phyloP scores from a whole-genome alignment of 1,140 invertebrate genomes.

The Macrobrachium nipponense region DNA sequence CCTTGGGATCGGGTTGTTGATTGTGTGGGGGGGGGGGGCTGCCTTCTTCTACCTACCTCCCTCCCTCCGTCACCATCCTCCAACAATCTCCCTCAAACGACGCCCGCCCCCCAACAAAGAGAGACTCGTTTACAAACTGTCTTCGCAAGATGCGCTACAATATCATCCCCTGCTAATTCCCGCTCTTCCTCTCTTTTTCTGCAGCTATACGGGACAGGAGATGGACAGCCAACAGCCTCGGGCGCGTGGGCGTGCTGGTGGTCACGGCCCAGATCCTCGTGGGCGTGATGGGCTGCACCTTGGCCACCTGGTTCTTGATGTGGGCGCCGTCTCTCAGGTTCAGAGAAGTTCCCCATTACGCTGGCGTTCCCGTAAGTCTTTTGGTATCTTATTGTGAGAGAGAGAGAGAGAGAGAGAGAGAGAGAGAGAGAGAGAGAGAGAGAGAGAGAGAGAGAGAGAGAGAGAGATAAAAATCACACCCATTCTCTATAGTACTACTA shows the following conservation, averaged over 20 bases:
- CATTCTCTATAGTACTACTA: too few relatives aligned
- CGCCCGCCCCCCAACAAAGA: too few relatives aligned
- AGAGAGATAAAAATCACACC: too few relatives aligned
- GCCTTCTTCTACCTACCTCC: too few relatives aligned
- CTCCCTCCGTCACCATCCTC: too few relatives aligned
- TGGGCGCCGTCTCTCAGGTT: constrained; percentile 74
- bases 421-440: neutral
- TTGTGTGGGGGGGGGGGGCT: too few relatives aligned
- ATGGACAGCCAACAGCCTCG: constrained; percentile 71
- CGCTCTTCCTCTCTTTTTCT: neutral
- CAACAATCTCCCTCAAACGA: too few relatives aligned
- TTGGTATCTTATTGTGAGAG: neutral
- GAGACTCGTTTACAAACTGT: too few relatives aligned
- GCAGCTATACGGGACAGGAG: constrained; percentile 68
- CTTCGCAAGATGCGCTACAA: too few relatives aligned
- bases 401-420: constrained; percentile 13
- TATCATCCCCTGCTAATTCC: neutral
- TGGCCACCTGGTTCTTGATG: constrained; percentile 74
- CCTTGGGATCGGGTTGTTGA: too few relatives aligned
- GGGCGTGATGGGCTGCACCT: constrained; percentile 71
- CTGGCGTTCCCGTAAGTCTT: constrained; percentile 74
- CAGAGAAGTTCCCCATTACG: constrained; percentile 76
- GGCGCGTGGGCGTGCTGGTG: constrained; percentile 73
- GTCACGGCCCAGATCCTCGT: constrained; percentile 73
- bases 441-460: constrained; percentile 8